These are phyloP conservation scores for Poecilia latipinna DNA, from an alignment of 2,113 vertebrate species.

Conservation along the genomic window DNA sequence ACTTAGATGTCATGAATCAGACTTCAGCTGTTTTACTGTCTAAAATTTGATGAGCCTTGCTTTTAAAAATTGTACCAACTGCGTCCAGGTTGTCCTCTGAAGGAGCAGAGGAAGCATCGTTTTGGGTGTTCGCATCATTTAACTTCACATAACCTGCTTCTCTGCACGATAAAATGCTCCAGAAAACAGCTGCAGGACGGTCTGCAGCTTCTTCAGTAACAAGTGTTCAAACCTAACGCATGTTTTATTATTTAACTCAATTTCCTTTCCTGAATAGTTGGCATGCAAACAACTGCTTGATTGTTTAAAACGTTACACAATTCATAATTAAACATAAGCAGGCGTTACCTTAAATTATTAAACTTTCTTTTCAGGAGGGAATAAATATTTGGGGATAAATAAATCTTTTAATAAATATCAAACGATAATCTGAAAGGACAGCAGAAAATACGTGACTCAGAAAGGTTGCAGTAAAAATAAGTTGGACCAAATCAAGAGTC, in stretches of 20 bases:
- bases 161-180: constrained; percentile 17
- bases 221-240: neutral
- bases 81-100: constrained; percentile 1
- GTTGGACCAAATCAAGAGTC: no score
- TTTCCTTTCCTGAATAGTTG: neutral
- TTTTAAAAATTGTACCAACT: neutral
- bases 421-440: no score
- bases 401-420: no score
- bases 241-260: neutral
- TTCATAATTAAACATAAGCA: neutral
- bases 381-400: no score
- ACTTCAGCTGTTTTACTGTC: neutral
- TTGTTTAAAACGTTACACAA: neutral
- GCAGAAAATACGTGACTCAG: no score
- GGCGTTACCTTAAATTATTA: no score
- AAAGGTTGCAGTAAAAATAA: no score
- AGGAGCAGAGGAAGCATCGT: constrained; percentile 6
- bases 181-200: constrained; percentile 1
- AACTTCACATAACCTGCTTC: constrained; percentile 23
- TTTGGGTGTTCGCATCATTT: constrained; percentile 32
- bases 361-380: no score
- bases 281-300: neutral
- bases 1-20: neutral
- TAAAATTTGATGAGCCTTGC: constrained; percentile 19
- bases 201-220: constrained; percentile 1